Evolutionary conservation across 2,113 vertebrate species (phyloP).

Genomic region (Campylomormyrus numenius): DNA sequence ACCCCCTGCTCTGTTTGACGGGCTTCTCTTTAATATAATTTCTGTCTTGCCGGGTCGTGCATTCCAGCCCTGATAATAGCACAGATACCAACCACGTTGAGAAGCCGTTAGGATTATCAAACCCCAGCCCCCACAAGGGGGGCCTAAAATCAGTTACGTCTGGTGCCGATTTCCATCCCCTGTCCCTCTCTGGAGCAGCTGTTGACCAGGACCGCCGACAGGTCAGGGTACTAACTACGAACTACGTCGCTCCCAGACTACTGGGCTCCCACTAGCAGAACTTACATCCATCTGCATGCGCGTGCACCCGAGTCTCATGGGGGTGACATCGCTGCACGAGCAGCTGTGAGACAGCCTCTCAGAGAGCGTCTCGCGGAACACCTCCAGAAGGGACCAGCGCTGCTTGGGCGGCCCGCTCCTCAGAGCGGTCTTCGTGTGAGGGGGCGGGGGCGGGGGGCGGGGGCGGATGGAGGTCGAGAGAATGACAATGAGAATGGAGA

Average conservation of each 20-base stretch:
- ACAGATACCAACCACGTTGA: neutral
- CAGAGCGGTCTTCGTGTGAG: constrained; percentile 51
- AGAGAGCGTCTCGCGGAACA: constrained; percentile 65
- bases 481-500: constrained; percentile 25
- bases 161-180: neutral
- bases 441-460: constrained; percentile 18
- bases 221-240: neutral
- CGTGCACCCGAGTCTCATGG: constrained; percentile 47
- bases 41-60: constrained; percentile 3
- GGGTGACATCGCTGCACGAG: constrained; percentile 64
- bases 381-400: constrained; percentile 69
- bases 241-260: constrained; percentile 15
- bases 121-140: neutral
- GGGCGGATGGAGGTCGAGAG: constrained; percentile 17
- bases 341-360: constrained; percentile 69
- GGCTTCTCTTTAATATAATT: constrained; percentile 19
- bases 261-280: constrained; percentile 30
- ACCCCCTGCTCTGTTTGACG: constrained; percentile 23
- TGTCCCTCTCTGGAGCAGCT: neutral
- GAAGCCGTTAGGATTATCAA: neutral
- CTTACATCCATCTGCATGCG: constrained; percentile 58
- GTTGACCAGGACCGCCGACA: neutral
- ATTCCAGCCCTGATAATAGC: constrained; percentile 19
- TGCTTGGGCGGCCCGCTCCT: constrained; percentile 49
- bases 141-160: neutral